These are phyloP conservation scores for Odontomachus brunneus DNA, from an alignment of 1,140 invertebrate genomes.

Conservation along the genomic window DNA sequence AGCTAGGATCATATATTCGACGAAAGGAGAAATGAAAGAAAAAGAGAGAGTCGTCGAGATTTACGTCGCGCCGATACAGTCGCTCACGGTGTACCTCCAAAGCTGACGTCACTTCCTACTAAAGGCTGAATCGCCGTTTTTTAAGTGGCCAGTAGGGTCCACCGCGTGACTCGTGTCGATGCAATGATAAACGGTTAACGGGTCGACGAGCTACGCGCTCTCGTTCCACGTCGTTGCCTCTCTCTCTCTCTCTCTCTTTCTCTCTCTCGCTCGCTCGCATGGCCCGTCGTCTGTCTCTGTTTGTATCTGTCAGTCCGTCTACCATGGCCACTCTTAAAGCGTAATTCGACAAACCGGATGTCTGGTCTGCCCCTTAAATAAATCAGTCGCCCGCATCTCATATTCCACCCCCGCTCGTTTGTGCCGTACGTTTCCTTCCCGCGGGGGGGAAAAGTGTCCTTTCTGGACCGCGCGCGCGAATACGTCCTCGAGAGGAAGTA, in stretches of 20 bases:
- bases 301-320: constrained; percentile 70
- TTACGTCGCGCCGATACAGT: constrained; percentile 22
- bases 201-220: constrained; percentile 75
- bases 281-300: constrained; percentile 58
- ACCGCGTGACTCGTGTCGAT: constrained; percentile 81
- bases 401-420: constrained; percentile 74
- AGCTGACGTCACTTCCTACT: constrained; percentile 82
- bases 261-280: constrained; percentile 10
- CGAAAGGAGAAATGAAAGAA: not conserved
- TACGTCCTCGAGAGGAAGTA: constrained; percentile 46
- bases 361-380: constrained; percentile 83
- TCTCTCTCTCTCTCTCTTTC: constrained; percentile 27
- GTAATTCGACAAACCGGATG: constrained; percentile 84
- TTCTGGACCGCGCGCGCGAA: constrained; percentile 12
- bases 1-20: not conserved
- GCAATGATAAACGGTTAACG: constrained; percentile 81
- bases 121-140: constrained; percentile 77
- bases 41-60: not conserved
- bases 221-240: constrained; percentile 70
- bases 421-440: constrained; percentile 46
- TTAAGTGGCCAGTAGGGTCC: constrained; percentile 79
- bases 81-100: constrained; percentile 34
- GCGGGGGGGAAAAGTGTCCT: constrained; percentile 49
- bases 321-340: constrained; percentile 74
- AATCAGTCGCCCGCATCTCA: constrained; percentile 85